These are phyloP conservation scores for Macrosiphum euphorbiae DNA, from an alignment of 2,888 invertebrate species.

Conservation along the genomic window DNA sequence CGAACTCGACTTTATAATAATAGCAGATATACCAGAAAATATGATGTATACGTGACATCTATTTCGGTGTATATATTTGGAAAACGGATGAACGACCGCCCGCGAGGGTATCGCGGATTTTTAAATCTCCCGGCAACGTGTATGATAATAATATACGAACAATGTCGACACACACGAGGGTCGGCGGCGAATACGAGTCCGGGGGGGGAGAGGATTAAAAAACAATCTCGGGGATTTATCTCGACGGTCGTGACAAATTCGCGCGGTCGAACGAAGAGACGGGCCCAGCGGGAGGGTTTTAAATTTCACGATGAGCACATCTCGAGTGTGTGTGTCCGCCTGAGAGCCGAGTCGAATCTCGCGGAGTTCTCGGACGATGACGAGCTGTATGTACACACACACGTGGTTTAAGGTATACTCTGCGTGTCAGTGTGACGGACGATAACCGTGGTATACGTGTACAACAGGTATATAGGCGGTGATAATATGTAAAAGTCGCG, in stretches of 20 bases:
- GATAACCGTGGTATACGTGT: not conserved
- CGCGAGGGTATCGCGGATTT: not conserved
- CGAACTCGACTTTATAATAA: too few relatives aligned
- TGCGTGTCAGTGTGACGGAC: not conserved
- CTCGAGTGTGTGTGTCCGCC: not conserved
- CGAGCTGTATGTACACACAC: not conserved
- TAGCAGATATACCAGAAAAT: too few relatives aligned
- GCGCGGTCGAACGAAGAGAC: not conserved
- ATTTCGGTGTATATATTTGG: not conserved
- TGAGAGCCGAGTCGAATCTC: not conserved
- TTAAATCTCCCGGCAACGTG: not conserved
- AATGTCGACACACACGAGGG: not conserved
- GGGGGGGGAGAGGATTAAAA: not conserved
- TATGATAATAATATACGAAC: not conserved
- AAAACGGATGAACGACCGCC: constrained; percentile 8
- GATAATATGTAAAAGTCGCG: not conserved
- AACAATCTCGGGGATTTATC: constrained; percentile 28
- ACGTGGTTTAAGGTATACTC: not conserved
- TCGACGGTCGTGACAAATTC: constrained; percentile 29
- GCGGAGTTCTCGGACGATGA: not conserved
- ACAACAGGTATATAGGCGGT: not conserved
- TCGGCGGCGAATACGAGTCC: not conserved
- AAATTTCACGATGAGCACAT: not conserved
- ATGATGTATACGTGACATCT: not conserved
- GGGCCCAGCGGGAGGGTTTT: constrained; percentile 32